Conservation (phyloP, 30 jellyfish, hydroid and myxozoan species). For the Hydractinia symbiolongicarpus region DNA sequence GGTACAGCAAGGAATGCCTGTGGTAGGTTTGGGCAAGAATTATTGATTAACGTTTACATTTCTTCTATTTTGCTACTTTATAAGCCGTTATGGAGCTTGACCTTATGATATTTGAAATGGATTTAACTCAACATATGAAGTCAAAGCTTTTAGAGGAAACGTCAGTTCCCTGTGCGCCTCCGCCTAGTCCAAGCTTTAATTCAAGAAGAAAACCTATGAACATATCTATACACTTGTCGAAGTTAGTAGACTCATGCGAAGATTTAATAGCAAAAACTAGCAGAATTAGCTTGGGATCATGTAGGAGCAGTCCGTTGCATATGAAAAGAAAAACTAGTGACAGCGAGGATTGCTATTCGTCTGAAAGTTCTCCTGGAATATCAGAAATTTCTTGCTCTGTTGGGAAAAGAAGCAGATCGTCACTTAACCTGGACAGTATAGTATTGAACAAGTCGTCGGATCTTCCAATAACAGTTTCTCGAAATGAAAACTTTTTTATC, state of each 20-base stretch:
- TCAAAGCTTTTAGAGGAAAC: constrained; percentile 9
- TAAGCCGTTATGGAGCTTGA: constrained; percentile 6
- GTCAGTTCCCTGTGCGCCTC: constrained; percentile 40
- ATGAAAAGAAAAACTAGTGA: constrained; percentile 35
- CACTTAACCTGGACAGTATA: constrained; percentile 13
- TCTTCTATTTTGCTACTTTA: no score
- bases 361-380: constrained; percentile 29
- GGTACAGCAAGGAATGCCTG: background rate
- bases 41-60: no score
- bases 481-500: no score
- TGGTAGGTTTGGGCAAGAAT: background rate
- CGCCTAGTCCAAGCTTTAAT: constrained; percentile 34
- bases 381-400: background rate
- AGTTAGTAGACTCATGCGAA: constrained; percentile 25
- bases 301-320: constrained; percentile 15
- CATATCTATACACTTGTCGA: constrained; percentile 14
- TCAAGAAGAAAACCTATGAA: constrained; percentile 16
- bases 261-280: constrained; percentile 7
- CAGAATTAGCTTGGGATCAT: background rate
- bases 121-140: background rate
- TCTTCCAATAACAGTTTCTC: no score
- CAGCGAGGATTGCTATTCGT: constrained; percentile 24
- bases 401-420: constrained; percentile 38
- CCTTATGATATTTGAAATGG: constrained; percentile 27
- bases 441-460: constrained; percentile 1